Evolutionary conservation across 2,888 invertebrate species (phyloP).

Genomic region (Hartigia nigra): DNA sequence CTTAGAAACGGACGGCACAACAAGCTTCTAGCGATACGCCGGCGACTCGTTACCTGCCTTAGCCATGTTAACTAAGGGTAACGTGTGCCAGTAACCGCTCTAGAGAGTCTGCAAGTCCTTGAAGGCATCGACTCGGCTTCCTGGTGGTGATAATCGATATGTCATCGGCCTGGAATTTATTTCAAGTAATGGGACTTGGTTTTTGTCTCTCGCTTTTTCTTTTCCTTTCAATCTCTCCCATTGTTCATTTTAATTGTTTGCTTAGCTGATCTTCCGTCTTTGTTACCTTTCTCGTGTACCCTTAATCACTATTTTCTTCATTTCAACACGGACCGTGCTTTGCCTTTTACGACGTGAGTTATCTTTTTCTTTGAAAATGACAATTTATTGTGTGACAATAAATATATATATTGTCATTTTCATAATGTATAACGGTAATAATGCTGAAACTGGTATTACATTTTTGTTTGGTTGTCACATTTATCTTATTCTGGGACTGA

Average conservation of each 20-base stretch:
- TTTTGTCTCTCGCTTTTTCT: not conserved
- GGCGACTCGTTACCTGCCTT: not conserved
- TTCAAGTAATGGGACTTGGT: conserved; percentile 20
- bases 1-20: conserved; percentile 39
- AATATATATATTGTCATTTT: no score
- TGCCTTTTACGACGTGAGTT: not conserved
- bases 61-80: not conserved
- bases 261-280: not conserved
- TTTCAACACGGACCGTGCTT: not conserved
- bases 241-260: not conserved
- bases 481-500: not conserved
- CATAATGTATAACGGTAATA: not conserved
- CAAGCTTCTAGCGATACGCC: conserved; percentile 11
- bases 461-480: not conserved
- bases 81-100: not conserved
- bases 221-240: not conserved
- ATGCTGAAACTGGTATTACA: not conserved
- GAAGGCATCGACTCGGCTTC: conserved; percentile 24
- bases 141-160: conserved; percentile 49
- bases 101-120: not conserved
- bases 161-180: conserved; percentile 46
- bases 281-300: not conserved
- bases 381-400: no score
- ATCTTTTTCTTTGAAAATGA: not conserved
- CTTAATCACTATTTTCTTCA: not conserved